Base-by-base conservation (phyloP, 2,888 invertebrate species). In the Teinopalpus imperialis region DNA sequence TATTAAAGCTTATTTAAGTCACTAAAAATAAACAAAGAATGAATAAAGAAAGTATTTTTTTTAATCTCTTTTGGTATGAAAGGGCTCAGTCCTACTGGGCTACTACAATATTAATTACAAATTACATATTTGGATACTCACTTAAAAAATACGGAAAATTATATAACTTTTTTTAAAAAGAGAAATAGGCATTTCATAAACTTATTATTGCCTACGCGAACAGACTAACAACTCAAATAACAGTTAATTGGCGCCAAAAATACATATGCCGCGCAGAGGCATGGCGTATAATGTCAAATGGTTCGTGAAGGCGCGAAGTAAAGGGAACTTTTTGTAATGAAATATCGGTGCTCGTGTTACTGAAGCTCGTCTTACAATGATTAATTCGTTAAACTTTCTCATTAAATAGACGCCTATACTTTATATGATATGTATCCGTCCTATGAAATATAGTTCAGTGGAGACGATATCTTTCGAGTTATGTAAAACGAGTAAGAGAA, bases 271-370 rank as follows among this genome's bases (percentile, higher is more conserved):
- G 60, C 49, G 52, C 50, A 47, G 55, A 59, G 61, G 64, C 74
- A 71, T 61, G 54, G 71, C 79, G 69, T 69, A 66, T 56, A 51
- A 55, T 56, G 59, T 74, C 71, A 78, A 81, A 83, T 79, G 75
- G 64, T 59, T 65, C 81, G 74, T 60, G 63, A 70, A 81, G 81
- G 81, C 78, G 82, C 69, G 66, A 81, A 66, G 49, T 52, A 63
- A 59, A 64, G 48, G 50, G 55, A 50, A 48, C 53, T 56, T 67
- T 67, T 68, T 70, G 69, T 63, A 63, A 51, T 43, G 59, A 64
- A 63, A 64, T 59, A 65, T 56, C 50, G 56, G 51, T 54, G 52
- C 59, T 66, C 57, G 52, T 50, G 57, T 57, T 57, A 58, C 58
- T 35, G 43, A 43, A 52, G 61, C 57, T 74, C 72, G 46, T 43